Conservation (phyloP, 2,797 vertebrate species). For the Orientallactaga sibirica region DNA sequence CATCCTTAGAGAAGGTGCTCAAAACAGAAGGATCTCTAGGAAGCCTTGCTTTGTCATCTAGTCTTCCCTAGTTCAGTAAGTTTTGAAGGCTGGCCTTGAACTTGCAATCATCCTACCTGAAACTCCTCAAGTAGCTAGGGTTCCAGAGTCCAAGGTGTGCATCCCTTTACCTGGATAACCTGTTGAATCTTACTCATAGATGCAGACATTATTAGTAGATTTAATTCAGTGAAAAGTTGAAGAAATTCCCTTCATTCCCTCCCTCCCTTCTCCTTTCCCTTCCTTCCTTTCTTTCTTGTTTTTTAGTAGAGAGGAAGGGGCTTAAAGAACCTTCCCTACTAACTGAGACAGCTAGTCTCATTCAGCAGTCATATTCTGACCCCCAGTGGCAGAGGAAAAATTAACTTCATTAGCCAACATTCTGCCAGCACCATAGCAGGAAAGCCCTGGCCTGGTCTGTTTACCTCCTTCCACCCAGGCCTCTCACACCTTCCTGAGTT, state of each 20-base stretch:
- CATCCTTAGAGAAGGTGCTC: background rate
- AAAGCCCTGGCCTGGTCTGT: background rate
- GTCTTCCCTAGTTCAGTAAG: background rate
- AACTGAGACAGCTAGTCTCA: background rate
- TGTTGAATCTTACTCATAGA: background rate
- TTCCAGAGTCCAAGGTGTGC: background rate
- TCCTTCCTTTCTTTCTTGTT: too few species aligned
- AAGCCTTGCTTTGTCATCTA: background rate
- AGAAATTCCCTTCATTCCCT: background rate
- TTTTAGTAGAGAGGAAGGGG: background rate
- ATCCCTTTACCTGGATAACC: too few species aligned
- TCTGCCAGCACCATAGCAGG: background rate
- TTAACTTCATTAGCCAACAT: background rate
- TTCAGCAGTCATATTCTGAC: conserved; percentile 17
- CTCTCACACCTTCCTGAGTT: background rate
- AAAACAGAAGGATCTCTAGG: background rate
- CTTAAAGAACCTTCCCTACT: background rate
- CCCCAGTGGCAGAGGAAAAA: conserved; percentile 46
- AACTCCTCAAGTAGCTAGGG: background rate
- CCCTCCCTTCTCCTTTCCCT: too few species aligned
- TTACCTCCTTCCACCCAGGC: background rate
- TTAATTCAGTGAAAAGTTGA: background rate
- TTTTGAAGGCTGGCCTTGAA: background rate
- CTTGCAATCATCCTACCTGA: background rate
- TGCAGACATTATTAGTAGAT: background rate